phyloP scores from a whole-genome alignment of 1,140 invertebrate genomes.

The Semibalanus balanoides region DNA sequence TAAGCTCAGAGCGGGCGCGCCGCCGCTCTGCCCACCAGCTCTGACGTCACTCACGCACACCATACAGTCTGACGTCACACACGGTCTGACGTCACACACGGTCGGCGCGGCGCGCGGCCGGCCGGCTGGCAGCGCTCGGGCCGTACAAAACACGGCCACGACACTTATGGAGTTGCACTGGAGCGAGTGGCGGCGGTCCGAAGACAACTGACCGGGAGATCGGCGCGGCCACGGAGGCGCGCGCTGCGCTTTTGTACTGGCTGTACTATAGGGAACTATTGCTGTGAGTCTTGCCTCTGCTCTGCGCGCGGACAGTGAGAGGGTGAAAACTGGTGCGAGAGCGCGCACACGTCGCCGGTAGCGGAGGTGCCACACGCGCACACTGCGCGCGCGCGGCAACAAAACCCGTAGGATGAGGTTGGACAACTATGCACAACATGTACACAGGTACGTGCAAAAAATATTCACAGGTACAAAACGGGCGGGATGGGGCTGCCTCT shows the following conservation, averaged over 20 bases:
- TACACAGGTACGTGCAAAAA: conserved; percentile 2
- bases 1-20: neutral
- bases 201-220: neutral
- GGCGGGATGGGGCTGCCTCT: neutral
- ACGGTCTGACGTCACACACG: too few relatives aligned
- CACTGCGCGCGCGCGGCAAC: neutral
- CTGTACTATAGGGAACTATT: conserved; percentile 2
- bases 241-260: neutral
- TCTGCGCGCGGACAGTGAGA: neutral
- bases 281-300: neutral
- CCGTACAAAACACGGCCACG: neutral
- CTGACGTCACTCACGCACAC: too few relatives aligned
- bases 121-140: neutral
- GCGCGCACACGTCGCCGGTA: neutral
- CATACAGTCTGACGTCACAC: too few relatives aligned
- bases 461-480: neutral
- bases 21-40: neutral
- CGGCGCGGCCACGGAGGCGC: too few relatives aligned
- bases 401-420: conserved; percentile 1
- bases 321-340: neutral
- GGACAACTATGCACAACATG: neutral
- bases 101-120: too few relatives aligned
- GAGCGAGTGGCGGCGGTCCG: neutral
- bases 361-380: neutral
- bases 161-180: neutral